Conservation (phyloP, 2,113 vertebrate species). For the Microtus ochrogaster region DNA sequence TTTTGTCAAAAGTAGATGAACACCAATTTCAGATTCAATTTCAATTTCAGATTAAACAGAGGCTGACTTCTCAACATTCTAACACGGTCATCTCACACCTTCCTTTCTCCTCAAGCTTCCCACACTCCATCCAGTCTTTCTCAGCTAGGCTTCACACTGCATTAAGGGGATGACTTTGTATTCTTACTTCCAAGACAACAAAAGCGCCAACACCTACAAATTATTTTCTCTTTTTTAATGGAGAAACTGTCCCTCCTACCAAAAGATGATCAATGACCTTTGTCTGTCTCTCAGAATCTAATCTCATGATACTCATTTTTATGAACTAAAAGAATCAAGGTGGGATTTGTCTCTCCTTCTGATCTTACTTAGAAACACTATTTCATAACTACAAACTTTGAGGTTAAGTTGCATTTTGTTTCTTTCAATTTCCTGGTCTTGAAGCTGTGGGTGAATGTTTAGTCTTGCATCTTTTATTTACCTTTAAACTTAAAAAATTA, state of each 20-base stretch:
- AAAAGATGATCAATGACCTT: background rate
- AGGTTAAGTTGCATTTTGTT: background rate
- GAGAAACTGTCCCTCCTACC: background rate
- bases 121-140: background rate
- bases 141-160: slow-evolving; percentile 1
- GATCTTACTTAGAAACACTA: background rate
- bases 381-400: slow-evolving; percentile 37
- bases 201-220: background rate
- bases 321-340: slow-evolving; percentile 34
- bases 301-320: background rate
- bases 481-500: background rate
- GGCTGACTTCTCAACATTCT: background rate
- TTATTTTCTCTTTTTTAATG: background rate
- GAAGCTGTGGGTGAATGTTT: background rate
- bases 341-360: background rate
- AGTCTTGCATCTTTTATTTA: background rate
- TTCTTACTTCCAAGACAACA: slow-evolving; percentile 13
- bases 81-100: background rate
- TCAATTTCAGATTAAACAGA: background rate
- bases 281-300: background rate
- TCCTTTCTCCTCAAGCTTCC: background rate
- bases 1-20: background rate
- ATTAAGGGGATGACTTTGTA: slow-evolving; percentile 23
- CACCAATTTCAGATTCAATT: slow-evolving; percentile 17
- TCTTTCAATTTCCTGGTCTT: slow-evolving; percentile 39